Base-by-base conservation (phyloP, 2,888 invertebrate species). In the Folsomia candida region DNA sequence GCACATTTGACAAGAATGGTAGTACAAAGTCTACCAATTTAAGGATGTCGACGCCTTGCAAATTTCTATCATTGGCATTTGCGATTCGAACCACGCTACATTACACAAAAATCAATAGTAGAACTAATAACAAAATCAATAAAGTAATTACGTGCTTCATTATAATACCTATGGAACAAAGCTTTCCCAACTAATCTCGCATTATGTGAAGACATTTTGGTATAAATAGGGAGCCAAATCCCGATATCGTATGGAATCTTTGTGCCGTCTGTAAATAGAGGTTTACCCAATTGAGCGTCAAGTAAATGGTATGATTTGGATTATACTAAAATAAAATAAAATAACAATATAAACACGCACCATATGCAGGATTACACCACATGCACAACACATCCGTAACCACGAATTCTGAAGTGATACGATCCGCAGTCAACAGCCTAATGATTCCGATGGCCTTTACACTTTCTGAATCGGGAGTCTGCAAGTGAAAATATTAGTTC, bases 151-250 rank as follows among this genome's bases (percentile, higher is more conserved):
- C 9, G 18, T 47, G 47, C 47, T 11, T 9, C n/a, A 68, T 61
- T 28, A 25, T 29, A 28, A 3, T 25, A 62, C 64, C 68, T 63
- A 58, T 24, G 24, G 2, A 73, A 2, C 29, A 73, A 65, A 18
- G 65, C 68, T 66, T 47, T 68, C 14, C 24, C 57, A 1, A 70
- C 54, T 26, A 27, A 2, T n/a, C 54, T 37, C 1, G 73, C 70
- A 62, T 70, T 54, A 1, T 3, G 9, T 6, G 62, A n/a, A 3
- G 61, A 27, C 24, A 68, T 27, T 4, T 65, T 58, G 14, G 68
- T 58, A 66, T 67, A 73, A 11, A 62, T 11, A 1, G 73, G 73
- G 9, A 73, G 18, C 68, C 70, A 73, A 24, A 60, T 22, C 6
- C 67, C 58, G 51, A 73, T 63, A n/a, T 66, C 26, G 18, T 37